Evolutionary conservation across 2,888 invertebrate genomes (phyloP).

Genomic region (Pocota personata): DNA sequence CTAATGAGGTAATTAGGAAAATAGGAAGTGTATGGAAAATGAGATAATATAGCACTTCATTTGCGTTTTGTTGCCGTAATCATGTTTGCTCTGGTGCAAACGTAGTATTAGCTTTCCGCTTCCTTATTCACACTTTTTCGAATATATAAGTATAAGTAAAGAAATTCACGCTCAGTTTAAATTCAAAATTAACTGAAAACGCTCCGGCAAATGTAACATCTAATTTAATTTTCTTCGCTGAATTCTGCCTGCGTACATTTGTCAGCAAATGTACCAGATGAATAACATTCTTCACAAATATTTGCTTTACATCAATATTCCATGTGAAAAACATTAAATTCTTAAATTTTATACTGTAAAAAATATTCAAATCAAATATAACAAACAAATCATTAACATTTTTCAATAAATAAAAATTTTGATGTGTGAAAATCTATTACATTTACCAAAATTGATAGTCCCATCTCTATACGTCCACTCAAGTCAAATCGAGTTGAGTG

Average conservation of each 20-base stretch:
- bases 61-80: no score
- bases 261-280: neutral
- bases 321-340: no score
- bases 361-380: neutral
- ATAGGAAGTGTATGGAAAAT: no score
- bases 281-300: neutral
- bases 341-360: no score
- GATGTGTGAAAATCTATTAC: slow-evolving; percentile 42
- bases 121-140: no score
- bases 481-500: slow-evolving; percentile 60
- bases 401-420: neutral
- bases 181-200: neutral
- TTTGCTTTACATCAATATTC: no score
- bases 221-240: neutral
- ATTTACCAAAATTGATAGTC: neutral
- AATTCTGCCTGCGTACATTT: neutral
- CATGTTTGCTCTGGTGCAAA: no score
- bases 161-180: no score
- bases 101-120: no score
- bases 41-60: no score
- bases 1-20: no score
- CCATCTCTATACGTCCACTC: slow-evolving; percentile 37
- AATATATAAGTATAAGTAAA: no score
- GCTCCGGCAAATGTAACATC: neutral
- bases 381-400: neutral